Base-by-base conservation (phyloP, 2,888 invertebrate genomes). In the Drosophila subsilvestris region DNA sequence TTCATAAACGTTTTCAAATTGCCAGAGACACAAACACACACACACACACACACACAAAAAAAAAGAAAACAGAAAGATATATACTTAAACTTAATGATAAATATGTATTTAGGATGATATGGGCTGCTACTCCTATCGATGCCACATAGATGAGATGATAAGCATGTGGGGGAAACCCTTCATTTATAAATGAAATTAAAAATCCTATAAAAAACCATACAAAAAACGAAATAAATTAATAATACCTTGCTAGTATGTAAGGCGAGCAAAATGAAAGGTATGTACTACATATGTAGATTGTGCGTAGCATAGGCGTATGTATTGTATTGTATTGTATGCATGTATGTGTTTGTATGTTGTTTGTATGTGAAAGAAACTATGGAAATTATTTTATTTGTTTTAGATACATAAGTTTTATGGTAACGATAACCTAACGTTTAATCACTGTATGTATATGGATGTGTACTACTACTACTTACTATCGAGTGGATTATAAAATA, bases 341-440 rank as follows among this genome's bases (percentile, higher is more conserved):
- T 50, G 63, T 53, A 53, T 65, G 58, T 76, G 67, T 57, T 67
- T 77, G 74, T 75, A 68, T 85, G 87, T 87, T 86, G 71, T 75
- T 77, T 76, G 79, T 75, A 76, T 76, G 79, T 76, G 74, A 82
- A 80, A 80, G 74, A 81, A 83, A 80, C 63, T 62, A 82, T 85
- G 75, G 86, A 83, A 84, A 83, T 80, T 79, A 84, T 78, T 80
- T 79, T 77, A 83, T 83, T 75, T 81, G 79, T 82, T 83, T 85
- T 83, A 72, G 66, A 60, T 63, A 18, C 29, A 17, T 84, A 84
- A 83, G 86, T 84, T 86, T 83, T 84, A 84, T 57, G 74, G 79
- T 76, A 76, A 79, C 57, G 74, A 80, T 76, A 76, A 81, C 79
- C 79, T 62, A 56, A 75, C 76, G 56, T 75, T 54, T 67, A 86